Base-by-base conservation (phyloP, 2,113 vertebrate species). In the Phocoena phocoena region DNA sequence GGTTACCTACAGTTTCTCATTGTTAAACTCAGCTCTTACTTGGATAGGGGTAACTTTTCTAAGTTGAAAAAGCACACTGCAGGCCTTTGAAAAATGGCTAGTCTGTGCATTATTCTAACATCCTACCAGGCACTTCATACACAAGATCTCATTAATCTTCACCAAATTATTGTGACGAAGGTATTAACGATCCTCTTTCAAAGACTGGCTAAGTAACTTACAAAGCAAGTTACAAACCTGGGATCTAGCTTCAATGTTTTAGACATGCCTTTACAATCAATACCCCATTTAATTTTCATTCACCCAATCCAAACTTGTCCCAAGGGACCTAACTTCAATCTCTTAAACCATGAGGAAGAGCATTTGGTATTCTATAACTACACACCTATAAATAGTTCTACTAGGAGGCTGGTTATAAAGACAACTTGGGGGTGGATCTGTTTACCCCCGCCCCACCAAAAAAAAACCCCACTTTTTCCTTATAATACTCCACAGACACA, bases 261-360 rank as follows among this genome's bases (percentile, higher is more conserved):
- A 89, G 62, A 58, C 36, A 36, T 14, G 8, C 33, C 20, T n/a
- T 88, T 79, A 73, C 0, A 62, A 62, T 94, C 50, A 88, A 67
- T n/a, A 76, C 18, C 36, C 31, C 36, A 71, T 85, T 90, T 96
- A 55, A 74, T 81, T 90, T 25, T 93, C 50, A 94, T 62, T 90
- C 60, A 50, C 28, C 20, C 36, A 50, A 18, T 44, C 36, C 53
- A 93, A 47, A 7, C 44, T 84, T 74, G 76, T 71, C 31, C 31
- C 10, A 60, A 36, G 36, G 26, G 36, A 77, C 8, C 8, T 38
- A 85, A 77, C 38, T 68, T 85, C 28, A 92, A 58, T 38, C 77
- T 93, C 41, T 87, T 44, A 79, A 93, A 25, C 28, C 55, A 83
- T 36, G 44, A 85, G n/a, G 36, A 81, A 84, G 21, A 67, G 1